phyloP scores from a whole-genome alignment of 2,888 invertebrate genomes.

The Pyrocoelia pectoralis region DNA sequence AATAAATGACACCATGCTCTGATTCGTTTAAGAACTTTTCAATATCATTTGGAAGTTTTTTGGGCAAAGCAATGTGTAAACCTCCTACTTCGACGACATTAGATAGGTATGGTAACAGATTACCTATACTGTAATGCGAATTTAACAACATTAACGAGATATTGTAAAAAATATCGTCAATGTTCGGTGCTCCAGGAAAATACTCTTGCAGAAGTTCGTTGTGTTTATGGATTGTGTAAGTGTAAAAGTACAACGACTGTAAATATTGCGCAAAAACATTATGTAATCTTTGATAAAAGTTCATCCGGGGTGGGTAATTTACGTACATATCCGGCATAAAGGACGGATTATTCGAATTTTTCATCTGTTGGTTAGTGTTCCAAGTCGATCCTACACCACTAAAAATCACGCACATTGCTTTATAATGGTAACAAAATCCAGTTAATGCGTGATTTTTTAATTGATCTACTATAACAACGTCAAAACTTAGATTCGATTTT shows the following conservation, averaged over 20 bases:
- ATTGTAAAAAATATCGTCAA: constrained; percentile 45
- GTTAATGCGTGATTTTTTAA: constrained; percentile 60
- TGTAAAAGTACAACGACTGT: constrained; percentile 39
- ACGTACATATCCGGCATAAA: constrained; percentile 61
- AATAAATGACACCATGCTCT: constrained; percentile 63
- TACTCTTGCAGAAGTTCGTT: constrained; percentile 45
- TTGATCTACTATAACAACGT: constrained; percentile 56
- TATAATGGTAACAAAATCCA: constrained; percentile 53
- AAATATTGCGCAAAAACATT: constrained; percentile 57
- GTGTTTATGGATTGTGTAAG: constrained; percentile 44
- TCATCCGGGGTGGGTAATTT: constrained; percentile 58
- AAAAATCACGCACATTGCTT: constrained; percentile 50
- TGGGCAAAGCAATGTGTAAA: constrained; percentile 54
- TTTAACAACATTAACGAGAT: constrained; percentile 48
- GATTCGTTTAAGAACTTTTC: constrained; percentile 62
- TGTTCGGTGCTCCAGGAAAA: constrained; percentile 45
- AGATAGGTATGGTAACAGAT: constrained; percentile 62
- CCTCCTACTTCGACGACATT: constrained; percentile 67
- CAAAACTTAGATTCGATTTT: constrained; percentile 52
- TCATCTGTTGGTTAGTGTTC: constrained; percentile 60
- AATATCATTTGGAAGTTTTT: constrained; percentile 48
- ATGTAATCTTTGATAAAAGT: constrained; percentile 63
- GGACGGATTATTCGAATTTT: constrained; percentile 60
- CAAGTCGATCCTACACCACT: constrained; percentile 58
- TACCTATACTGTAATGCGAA: constrained; percentile 62